Percentiles rank a stretch among this genome's conserved stretches.
Evolutionary conservation across 2,888 invertebrate genomes (phyloP).

Genomic region (Phaonia tiefii): DNA sequence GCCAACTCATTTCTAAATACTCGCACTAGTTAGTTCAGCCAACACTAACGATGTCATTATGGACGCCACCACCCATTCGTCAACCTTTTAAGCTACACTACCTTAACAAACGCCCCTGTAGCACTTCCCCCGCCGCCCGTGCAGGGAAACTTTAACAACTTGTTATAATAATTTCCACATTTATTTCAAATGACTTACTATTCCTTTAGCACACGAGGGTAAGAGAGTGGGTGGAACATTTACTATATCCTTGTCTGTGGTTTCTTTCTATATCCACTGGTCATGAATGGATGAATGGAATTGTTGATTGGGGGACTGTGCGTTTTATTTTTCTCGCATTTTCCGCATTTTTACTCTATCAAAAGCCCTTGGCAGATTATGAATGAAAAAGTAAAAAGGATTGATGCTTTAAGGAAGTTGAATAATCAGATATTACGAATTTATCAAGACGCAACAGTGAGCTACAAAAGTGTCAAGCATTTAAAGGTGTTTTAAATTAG

Average conservation of each 20-base stretch:
- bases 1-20: conserved; percentile 54
- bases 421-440: conserved; percentile 24
- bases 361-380: conserved; percentile 6
- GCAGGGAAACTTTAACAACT: not conserved
- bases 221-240: not conserved
- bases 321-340: conserved; percentile 8
- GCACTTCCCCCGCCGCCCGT: not conserved
- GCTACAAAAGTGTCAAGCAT: not conserved
- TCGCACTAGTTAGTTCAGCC: not conserved
- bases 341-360: not conserved
- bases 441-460: not conserved
- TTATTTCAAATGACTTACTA: conserved; percentile 18
- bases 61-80: not conserved
- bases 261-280: not conserved
- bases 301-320: conserved; percentile 6
- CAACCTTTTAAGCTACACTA: not conserved
- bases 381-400: conserved; percentile 30
- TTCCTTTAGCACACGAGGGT: not conserved
- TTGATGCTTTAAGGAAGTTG: not conserved
- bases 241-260: too few relatives aligned
- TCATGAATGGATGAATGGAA: not conserved
- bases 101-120: too few relatives aligned
- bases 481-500: too few relatives aligned
- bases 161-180: conserved; percentile 9
- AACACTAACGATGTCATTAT: not conserved